Evolutionary conservation across 2,888 invertebrate species (phyloP), one percentile per base, ranked within the genome.

Genomic region (Cheilosia urbana): DNA sequence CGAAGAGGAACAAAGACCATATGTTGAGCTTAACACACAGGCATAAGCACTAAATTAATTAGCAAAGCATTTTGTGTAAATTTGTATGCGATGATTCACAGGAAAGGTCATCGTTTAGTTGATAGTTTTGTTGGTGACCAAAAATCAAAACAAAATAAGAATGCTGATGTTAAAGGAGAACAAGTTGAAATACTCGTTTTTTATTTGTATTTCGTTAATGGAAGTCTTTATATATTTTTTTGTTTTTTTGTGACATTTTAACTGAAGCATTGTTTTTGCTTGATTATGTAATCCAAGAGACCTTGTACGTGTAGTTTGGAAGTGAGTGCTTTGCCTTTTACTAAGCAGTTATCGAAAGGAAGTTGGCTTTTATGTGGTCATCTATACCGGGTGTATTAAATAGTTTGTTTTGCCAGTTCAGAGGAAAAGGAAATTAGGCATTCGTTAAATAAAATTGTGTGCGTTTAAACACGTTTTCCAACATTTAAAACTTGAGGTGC

Each of bases 81-180:
- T 55, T 55, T 55, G 55, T 27, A n/a, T 55, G 5, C 24, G 53
- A 55, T 78, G 78, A 83, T 49, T 83, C 78, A 73, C 34, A 45
- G 7, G 53, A 83, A 73, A 83, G 72, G 82, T 83, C 82, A 78
- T 72, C 40, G 71, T 57, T 68, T 78, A 78, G 51, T 71, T 78
- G 58, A 73, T 68, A 55, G 65, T 34, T 65, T 69, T 62, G 17
- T 37, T 55, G 24, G 40, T 40, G 55, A 65, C 11, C 21, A 51
- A 11, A 51, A 21, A 51, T 51, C 51, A 51, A 62, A 63, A 49
- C 57, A 19, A 40, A 63, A 62, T 37, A 37, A 37, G 34, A 69
- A 69, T 57, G 21, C n/a, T 53, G 40, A 53, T 53, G 65, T 40
- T 24, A 68, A 71, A 71, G 60, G n/a, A 53, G 51, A 58, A 58